Evolutionary conservation across 2,888 invertebrate genomes (phyloP).

Genomic region (Rhagonycha fulva): DNA sequence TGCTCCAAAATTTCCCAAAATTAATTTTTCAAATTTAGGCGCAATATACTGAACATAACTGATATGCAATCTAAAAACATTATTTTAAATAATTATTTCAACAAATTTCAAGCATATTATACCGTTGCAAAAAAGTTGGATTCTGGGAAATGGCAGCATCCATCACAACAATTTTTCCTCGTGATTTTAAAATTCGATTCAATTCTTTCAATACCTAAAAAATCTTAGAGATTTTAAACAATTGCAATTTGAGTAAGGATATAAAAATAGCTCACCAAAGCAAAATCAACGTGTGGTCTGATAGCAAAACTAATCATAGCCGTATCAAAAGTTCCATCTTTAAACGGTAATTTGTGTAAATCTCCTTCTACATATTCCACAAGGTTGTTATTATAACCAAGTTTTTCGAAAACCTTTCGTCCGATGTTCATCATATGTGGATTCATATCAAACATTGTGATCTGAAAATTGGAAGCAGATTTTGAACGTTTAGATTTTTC

Average conservation of each 20-base stretch:
- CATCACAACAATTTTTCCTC: neutral
- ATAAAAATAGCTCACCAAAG: neutral
- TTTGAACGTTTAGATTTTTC: neutral
- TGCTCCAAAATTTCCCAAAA: neutral
- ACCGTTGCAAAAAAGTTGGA: neutral
- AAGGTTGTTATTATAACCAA: neutral
- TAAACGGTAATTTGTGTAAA: neutral
- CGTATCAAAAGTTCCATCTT: neutral
- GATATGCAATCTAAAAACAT: neutral
- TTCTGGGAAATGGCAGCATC: neutral
- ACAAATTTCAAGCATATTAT: neutral
- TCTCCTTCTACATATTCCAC: neutral
- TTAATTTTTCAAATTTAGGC: neutral
- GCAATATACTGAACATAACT: neutral
- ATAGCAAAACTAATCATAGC: neutral
- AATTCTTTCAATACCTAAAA: neutral
- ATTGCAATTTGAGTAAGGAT: too few species aligned
- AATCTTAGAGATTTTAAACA: too few species aligned
- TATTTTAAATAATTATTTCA: neutral
- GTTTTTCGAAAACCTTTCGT: neutral
- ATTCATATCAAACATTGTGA: neutral
- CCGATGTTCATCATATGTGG: neutral
- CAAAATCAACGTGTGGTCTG: neutral
- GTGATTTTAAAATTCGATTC: neutral
- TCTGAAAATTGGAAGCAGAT: neutral